A percentile compares a stretch with the other conserved stretches of the same genome.
Evolutionary conservation across 1,140 invertebrate genomes (phyloP).

Genomic region (Hylaeus volcanicus): DNA sequence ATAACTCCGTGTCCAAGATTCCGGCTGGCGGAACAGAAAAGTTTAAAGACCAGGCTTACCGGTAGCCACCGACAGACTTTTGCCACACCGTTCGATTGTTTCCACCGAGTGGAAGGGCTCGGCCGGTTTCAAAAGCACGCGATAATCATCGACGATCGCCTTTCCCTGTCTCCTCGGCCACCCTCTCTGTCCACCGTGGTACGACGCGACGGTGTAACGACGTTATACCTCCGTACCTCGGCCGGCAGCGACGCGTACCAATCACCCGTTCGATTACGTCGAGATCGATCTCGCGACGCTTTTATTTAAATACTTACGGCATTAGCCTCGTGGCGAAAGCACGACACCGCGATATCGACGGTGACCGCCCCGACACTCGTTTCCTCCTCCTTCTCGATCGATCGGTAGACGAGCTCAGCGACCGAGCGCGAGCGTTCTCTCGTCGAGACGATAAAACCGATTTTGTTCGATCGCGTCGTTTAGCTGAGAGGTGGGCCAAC

Average conservation of each 20-base stretch:
- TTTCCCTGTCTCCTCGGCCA: background rate
- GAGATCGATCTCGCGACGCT: constrained; percentile 19
- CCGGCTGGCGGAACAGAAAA: constrained; percentile 18
- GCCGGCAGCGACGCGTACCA: background rate
- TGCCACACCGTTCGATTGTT: constrained; percentile 3
- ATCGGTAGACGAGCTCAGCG: too few relatives aligned
- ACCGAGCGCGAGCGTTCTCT: too few relatives aligned
- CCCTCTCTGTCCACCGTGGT: too few relatives aligned
- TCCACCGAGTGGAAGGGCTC: background rate
- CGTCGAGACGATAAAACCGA: background rate
- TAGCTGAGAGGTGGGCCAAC: too few relatives aligned
- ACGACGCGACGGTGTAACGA: constrained; percentile 1
- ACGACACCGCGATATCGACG: background rate
- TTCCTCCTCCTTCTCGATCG: background rate
- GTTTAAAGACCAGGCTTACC: constrained; percentile 42
- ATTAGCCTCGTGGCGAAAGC: background rate
- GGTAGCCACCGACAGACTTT: constrained; percentile 1
- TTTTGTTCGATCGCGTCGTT: background rate
- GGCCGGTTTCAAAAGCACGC: constrained; percentile 8
- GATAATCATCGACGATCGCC: background rate
- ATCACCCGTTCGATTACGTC: constrained; percentile 1
- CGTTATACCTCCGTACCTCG: background rate
- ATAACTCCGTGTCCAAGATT: constrained; percentile 46
- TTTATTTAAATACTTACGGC: constrained; percentile 10
- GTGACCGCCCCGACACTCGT: background rate